Base-by-base conservation (phyloP, 1,140 invertebrate genomes). In the Zaprionus africanus region DNA sequence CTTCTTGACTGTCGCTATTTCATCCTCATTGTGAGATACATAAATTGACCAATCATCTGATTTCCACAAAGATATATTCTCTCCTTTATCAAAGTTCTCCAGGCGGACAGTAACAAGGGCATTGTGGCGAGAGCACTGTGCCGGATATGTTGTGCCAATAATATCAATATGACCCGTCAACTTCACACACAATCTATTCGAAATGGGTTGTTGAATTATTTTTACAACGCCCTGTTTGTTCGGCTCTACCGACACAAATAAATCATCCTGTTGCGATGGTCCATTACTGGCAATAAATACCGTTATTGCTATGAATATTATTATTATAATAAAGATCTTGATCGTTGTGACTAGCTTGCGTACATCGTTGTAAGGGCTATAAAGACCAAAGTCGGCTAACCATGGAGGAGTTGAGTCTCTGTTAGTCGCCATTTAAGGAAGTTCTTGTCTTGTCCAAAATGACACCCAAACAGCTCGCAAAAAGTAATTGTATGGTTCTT, bases 311-410 rank as follows among this genome's bases (percentile, higher is more conserved):
- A 1, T 4, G 19, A 19, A 24, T 19, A 51, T 24, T 19, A 51
- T 1, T 9, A 13, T 1, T 3, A 51, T 22, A 13, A 51, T 2
- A 2, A 22, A 0, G 12, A 51, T 51, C 19, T 51, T 51, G 11
- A 51, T 51, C 1, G 0, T 1, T 1, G 3, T 51, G 1, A 51
- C 3, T 51, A 51, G 9, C 4, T 13, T 22, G 9, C 7, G n/a
- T 46, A 19, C 9, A 19, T 51, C 22, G 11, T 22, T 13, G 19
- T 51, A 51, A 24, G 46, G 46, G 5, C 1, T n/a, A 46, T 17
- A 9, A 2, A 4, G 0, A n/a, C 19, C 41, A 17, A 7, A 0
- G n/a, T 7, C 2, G n/a, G n/a, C 17, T 0, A n/a, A 4, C 15
- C n/a, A 17, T 43, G 41, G 1, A 9, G 3, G 3, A 11, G 17